Evolutionary conservation across 2,113 vertebrate genomes (phyloP).

Genomic region (Megalops atlanticus): DNA sequence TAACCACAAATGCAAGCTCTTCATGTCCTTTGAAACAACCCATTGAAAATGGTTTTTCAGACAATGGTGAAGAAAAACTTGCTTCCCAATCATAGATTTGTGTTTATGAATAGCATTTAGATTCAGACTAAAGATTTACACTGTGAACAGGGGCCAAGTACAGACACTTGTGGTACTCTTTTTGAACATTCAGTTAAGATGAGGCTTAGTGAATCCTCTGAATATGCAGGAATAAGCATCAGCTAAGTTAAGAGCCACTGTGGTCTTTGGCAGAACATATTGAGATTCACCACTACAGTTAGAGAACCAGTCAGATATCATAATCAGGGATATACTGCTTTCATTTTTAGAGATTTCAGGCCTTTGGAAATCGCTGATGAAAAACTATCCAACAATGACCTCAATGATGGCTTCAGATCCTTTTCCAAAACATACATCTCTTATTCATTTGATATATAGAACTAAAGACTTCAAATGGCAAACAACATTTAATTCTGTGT

Average conservation of each 20-base stretch:
- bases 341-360: not conserved
- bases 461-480: too few relatives aligned
- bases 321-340: not conserved
- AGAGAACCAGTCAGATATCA: not conserved
- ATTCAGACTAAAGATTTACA: too few relatives aligned
- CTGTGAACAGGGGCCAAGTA: not conserved
- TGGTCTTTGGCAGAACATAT: not conserved
- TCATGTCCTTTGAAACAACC: too few relatives aligned
- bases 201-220: too few relatives aligned
- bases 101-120: not conserved
- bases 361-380: not conserved
- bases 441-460: not conserved
- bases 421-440: slow-evolving; percentile 2
- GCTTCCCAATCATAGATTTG: not conserved
- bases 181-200: too few relatives aligned
- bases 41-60: not conserved
- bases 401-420: not conserved
- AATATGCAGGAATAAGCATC: not conserved
- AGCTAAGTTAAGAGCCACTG: not conserved
- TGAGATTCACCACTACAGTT: not conserved
- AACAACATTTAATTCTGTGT: too few relatives aligned
- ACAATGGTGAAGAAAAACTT: not conserved
- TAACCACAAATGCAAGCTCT: not conserved
- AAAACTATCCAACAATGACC: not conserved
- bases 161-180: not conserved